These are phyloP conservation scores for Pristionchus maxplancki DNA, from an alignment of 2,888 invertebrate species.

Conservation along the genomic window DNA sequence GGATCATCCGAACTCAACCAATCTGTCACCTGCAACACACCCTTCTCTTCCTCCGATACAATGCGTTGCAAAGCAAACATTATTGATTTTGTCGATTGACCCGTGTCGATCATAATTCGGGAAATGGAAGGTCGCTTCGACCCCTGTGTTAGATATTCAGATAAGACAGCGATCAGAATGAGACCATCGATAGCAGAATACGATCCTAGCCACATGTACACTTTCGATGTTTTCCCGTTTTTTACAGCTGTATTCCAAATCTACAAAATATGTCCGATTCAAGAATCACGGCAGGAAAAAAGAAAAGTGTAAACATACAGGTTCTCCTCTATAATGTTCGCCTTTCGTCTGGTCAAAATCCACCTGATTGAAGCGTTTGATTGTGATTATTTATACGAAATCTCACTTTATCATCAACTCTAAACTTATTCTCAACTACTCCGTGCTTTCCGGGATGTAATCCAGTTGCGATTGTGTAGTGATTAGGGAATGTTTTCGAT, in stretches of 20 bases:
- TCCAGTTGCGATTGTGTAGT: conserved; percentile 36
- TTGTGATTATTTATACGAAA: no score
- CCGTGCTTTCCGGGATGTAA: background rate
- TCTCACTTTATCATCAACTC: background rate
- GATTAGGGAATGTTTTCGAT: conserved; percentile 33
- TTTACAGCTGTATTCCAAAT: conserved; percentile 46
- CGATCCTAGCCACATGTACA: conserved; percentile 20
- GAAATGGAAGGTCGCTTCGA: conserved; percentile 14
- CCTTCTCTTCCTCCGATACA: background rate
- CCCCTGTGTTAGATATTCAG: background rate
- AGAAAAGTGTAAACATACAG: background rate
- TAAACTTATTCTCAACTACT: conserved; percentile 20
- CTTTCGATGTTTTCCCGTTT: conserved; percentile 24
- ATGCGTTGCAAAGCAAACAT: background rate
- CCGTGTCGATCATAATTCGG: background rate
- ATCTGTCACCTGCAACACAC: background rate
- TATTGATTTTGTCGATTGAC: background rate
- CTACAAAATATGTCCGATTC: background rate
- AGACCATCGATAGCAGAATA: conserved; percentile 16
- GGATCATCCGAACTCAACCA: background rate
- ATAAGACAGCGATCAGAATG: background rate
- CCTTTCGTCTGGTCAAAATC: background rate
- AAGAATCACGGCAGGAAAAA: background rate
- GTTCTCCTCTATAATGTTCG: conserved; percentile 14
- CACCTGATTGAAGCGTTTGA: background rate